Base-by-base conservation (phyloP, 2,888 invertebrate species). In the Serrognathus titanus region DNA sequence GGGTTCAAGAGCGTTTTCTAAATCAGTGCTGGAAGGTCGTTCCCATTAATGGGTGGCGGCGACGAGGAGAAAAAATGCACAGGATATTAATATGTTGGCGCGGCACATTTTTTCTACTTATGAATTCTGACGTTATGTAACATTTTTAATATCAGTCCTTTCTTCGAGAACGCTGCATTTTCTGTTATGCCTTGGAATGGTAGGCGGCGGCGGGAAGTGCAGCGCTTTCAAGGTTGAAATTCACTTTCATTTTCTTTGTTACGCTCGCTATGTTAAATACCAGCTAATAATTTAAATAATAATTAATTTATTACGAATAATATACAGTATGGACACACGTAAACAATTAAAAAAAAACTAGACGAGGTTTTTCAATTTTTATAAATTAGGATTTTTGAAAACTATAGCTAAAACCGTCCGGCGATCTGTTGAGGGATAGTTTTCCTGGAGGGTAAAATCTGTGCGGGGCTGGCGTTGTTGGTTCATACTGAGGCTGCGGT, bases 381-480 rank as follows among this genome's bases (percentile, higher is more conserved):
- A 57, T 51, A 55, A 58, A 46, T 58, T 66, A 66, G 41, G 64
- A 55, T 75, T 86, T 89, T 80, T 88, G 89, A 82, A 92, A 92
- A 65, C 87, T 89, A 79, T 91, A 93, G 70, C 90, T 89, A 81
- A 87, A 93, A 71, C 93, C 93, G 72, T 93, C 93, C 40, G 92
- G 92, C 58, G 90, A 91, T 73, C 93, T 83, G 81, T 92, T 92
- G 66, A 94, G 82, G 67, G 87, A 88, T 70, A 93, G 84, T 78
- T 92, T 92, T 65, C 93, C 93, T 35, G 92, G 92, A 51, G 91
- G 92, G 75, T 88, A 89, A 81, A 90, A 91, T 68, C 88, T 84
- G 70, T 85, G 83, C 13, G 91, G 89, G 31, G 85, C 80, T 60
- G 84, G 88, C 52, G 91, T 91, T 53, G 86, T 84, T 55, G 80